Evolutionary conservation across 2,797 vertebrate species (phyloP), one percentile per base, ranked within the genome.

Genomic region (Balearica regulorum): DNA sequence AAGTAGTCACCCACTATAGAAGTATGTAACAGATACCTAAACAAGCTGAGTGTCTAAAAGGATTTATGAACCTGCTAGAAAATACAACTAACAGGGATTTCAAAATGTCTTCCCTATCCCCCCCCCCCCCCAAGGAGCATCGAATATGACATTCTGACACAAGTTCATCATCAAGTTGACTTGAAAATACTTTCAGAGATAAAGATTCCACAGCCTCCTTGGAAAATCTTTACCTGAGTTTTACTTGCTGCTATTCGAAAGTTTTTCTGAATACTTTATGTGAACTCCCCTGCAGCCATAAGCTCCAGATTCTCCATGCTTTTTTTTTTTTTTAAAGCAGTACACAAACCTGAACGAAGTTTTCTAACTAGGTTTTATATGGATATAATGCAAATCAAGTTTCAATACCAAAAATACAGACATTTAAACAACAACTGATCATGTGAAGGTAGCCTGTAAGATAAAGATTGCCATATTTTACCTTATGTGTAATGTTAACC

Each of bases 401-500:
- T 5, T 68, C 39, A 75, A 65, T 61, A 64, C 8, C 5, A 28
- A 18, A 83, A 68, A 20, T 4, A 64, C 2, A 68, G 31, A 19
- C 57, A 61, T 53, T 89, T 72, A 66, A 92, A 71, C 8, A 70
- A 60, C 6, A 28, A 18, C 31, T n/a, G 43, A n/a, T 53, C 51
- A 53, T 66, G 43, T 65, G 16, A 25, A 82, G 93, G 48, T 5
- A 81, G 70, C 2, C 24, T 20, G 15, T 7, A 83, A 87, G 12
- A 54, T 35, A 44, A 82, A 78, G 28, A 21, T 3, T 31, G 33
- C 4, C 11, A 3, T 60, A 29, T 77, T 72, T 94, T 49, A 86
- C 65, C 43, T 77, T 18, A 4, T 0, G 0, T 55, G 25, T 24
- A 46, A 55, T 6, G 10, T n/a, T 31, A 64, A 98, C 99, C 97